Evolutionary conservation across 2,888 invertebrate genomes (phyloP), one percentile per base, ranked within the genome.

Genomic region (Plagodis pulveraria): DNA sequence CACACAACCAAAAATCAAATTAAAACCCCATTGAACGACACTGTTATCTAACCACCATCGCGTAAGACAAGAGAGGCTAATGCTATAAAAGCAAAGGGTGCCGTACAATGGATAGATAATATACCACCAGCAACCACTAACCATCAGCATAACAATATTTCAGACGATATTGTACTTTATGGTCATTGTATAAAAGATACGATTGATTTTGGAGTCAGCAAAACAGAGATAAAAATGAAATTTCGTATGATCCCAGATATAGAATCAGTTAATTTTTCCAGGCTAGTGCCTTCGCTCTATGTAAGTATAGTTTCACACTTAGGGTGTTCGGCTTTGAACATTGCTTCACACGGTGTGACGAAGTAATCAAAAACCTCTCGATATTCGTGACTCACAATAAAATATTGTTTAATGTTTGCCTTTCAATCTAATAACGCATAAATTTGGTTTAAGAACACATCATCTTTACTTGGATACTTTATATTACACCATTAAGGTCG

Each of bases 251-350:
- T 77, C 78, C 73, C 71, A 80, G 83, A 86, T 85, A 85, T 82
- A 83, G 85, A 82, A 88, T 89, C 84, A 81, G 86, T 87, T 83
- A 84, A 86, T 89, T 87, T 89, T 91, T 87, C 84, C 87, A 83
- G 83, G 78, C 87, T 86, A 77, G 84, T 87, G 87, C 91, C 87
- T 90, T 72, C 69, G 70, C 70, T 89, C 83, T 87, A 90, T 89
- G 64, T 74, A 69, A 72, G 67, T 77, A 77, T 77, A 76, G 80
- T 76, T 78, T 78, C 78, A 78, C 77, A 82, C 77, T 11, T 52
- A 32, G 56, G 79, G 74, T 78, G 80, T 82, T 81, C 77, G 76
- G 35, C 33, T 51, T 62, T 43, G 33, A 40, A 41, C 32, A 55
- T 43, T 36, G 44, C 52, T 67, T 68, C 68, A 63, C 68, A 68